phyloP scores from a whole-genome alignment of 2,797 vertebrate species.

The Bradypodion ventrale region DNA sequence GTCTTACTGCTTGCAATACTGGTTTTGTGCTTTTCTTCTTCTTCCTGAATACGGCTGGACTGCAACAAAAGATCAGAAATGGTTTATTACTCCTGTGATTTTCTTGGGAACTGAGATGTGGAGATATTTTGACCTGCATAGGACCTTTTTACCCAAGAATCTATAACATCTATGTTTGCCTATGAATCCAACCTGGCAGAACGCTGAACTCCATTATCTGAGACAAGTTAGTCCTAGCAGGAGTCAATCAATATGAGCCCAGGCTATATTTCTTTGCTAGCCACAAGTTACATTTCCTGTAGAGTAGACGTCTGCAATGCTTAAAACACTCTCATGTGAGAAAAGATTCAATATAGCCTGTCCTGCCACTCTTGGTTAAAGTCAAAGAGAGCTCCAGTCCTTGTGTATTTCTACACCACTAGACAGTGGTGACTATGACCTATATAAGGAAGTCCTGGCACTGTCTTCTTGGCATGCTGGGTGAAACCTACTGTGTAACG shows the following conservation, averaged over 20 bases:
- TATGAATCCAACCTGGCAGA: background rate
- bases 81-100: background rate
- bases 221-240: background rate
- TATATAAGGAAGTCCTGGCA: conserved; percentile 3
- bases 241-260: background rate
- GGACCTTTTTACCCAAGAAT: background rate
- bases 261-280: background rate
- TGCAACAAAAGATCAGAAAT: background rate
- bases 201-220: background rate
- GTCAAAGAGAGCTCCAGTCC: background rate
- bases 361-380: background rate
- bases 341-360: background rate
- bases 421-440: conserved; percentile 1
- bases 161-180: background rate
- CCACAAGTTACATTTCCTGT: background rate
- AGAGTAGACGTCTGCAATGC: background rate
- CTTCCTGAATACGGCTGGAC: background rate
- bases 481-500: conserved; percentile 11
- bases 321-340: background rate
- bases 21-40: background rate
- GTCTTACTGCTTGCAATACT: background rate
- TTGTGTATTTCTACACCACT: background rate
- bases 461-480: conserved; percentile 19
- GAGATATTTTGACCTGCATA: background rate
- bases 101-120: background rate